Evolutionary conservation across 2,113 vertebrate species (phyloP).

Genomic region (Pimephales promelas): DNA sequence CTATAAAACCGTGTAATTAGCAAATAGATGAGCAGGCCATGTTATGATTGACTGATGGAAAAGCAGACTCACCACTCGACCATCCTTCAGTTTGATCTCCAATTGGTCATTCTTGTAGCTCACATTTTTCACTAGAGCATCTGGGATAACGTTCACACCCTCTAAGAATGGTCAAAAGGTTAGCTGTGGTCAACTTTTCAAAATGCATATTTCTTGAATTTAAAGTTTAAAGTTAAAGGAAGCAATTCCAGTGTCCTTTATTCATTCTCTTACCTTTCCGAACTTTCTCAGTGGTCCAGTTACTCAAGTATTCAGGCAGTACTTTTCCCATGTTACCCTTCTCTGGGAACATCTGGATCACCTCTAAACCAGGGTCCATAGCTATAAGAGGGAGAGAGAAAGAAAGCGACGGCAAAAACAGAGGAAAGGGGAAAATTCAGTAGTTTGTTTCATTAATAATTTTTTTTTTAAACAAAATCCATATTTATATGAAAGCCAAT

Average conservation of each 20-base stretch:
- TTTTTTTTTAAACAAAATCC: neutral
- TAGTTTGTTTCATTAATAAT: neutral
- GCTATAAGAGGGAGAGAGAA: constrained; percentile 68
- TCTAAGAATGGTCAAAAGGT: constrained; percentile 74
- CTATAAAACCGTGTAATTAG: neutral
- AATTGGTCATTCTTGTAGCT: constrained; percentile 79
- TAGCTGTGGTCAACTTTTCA: neutral
- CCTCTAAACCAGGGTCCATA: constrained; percentile 80
- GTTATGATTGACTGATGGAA: neutral
- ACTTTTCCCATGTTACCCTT: constrained; percentile 97
- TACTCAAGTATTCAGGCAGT: constrained; percentile 94
- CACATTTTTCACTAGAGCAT: constrained; percentile 90
- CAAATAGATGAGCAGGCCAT: neutral
- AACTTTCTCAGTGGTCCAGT: constrained; percentile 98
- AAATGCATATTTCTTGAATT: no score
- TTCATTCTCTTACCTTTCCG: constrained; percentile 76
- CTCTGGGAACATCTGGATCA: constrained; percentile 94
- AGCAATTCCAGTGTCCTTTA: neutral
- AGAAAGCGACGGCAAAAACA: constrained; percentile 17
- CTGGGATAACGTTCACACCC: constrained; percentile 88
- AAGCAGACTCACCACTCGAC: constrained; percentile 79
- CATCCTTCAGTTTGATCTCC: constrained; percentile 90
- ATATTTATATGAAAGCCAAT: no score
- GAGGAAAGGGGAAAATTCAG: neutral
- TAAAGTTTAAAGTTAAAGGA: neutral